A percentile compares a stretch with the other conserved stretches of the same genome.
Conservation (phyloP, 2,113 vertebrate genomes). For the Sclerurus mexicanus region DNA sequence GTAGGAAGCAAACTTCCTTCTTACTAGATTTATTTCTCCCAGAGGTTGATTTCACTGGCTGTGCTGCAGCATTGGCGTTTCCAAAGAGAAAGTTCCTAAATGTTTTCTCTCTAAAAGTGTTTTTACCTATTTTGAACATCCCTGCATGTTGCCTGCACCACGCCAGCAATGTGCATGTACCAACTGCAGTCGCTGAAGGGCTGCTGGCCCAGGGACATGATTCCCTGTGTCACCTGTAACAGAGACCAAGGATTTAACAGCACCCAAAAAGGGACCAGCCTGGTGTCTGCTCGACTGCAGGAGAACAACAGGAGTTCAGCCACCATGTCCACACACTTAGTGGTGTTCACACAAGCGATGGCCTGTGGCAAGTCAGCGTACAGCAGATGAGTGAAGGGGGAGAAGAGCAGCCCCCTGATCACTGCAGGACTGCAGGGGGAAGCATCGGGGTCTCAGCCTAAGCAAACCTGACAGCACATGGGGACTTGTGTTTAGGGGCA, state of each 20-base stretch:
- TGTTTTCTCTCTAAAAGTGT: neutral
- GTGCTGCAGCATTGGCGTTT: neutral
- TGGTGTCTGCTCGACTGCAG: neutral
- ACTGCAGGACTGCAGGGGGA: rapidly evolving
- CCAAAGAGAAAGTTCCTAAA: neutral
- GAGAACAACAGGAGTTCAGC: neutral
- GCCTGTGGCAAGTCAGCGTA: neutral
- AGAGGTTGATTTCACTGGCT: neutral
- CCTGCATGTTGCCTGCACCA: neutral
- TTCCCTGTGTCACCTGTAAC: neutral
- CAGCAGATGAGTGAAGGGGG: rapidly evolving
- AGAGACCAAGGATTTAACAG: neutral
- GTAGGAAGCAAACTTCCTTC: neutral
- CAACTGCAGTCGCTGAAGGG: neutral
- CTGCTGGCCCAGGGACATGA: neutral
- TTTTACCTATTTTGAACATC: neutral
- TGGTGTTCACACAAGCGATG: rapidly evolving
- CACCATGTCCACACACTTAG: neutral
- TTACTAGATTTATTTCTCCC: neutral
- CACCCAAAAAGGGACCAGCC: neutral
- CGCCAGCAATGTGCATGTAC: rapidly evolving
- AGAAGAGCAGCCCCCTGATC: neutral
- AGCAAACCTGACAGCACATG: neutral
- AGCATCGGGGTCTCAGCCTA: rapidly evolving
- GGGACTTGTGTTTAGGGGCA: rapidly evolving